Evolutionary conservation across 1,140 invertebrate genomes (phyloP).

Genomic region (Venturia canescens): DNA sequence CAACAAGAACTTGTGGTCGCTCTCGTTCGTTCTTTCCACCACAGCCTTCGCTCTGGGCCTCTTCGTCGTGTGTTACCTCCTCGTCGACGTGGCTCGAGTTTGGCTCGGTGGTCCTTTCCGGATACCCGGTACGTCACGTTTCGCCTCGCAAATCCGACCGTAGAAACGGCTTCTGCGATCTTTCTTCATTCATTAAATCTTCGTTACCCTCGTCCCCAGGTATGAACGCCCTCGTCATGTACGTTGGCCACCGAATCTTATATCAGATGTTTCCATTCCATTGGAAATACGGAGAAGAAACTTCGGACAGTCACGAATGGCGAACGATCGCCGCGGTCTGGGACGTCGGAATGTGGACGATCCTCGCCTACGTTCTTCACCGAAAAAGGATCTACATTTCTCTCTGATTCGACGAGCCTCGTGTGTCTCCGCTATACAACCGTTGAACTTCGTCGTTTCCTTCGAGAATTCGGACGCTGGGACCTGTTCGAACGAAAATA

Average conservation of each 20-base stretch:
- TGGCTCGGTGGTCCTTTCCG: constrained; percentile 92
- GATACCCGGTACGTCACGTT: constrained; percentile 77
- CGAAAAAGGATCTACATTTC: constrained; percentile 84
- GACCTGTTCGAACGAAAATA: too few species aligned
- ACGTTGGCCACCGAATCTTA: constrained; percentile 89
- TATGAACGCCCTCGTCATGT: constrained; percentile 93
- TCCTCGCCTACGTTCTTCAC: constrained; percentile 85
- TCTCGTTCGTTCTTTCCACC: constrained; percentile 91
- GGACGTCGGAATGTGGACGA: constrained; percentile 88
- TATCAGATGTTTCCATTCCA: constrained; percentile 90
- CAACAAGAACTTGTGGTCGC: constrained; percentile 96
- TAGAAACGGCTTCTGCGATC: not conserved
- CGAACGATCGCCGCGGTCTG: constrained; percentile 87
- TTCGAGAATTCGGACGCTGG: not conserved
- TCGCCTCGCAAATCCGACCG: not conserved
- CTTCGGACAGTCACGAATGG: constrained; percentile 86
- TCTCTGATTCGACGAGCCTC: constrained; percentile 72
- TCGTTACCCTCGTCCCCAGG: constrained; percentile 77
- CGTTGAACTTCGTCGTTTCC: too few species aligned
- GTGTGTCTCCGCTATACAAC: too few species aligned
- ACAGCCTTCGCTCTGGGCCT: constrained; percentile 85
- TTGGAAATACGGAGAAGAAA: constrained; percentile 81
- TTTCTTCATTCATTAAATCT: not conserved
- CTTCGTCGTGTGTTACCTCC: constrained; percentile 84
- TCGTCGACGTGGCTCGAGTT: constrained; percentile 87